Evolutionary conservation across 2,113 vertebrate genomes (phyloP), one percentile per base, ranked within the genome.

Genomic region (Megaceryle maxima): DNA sequence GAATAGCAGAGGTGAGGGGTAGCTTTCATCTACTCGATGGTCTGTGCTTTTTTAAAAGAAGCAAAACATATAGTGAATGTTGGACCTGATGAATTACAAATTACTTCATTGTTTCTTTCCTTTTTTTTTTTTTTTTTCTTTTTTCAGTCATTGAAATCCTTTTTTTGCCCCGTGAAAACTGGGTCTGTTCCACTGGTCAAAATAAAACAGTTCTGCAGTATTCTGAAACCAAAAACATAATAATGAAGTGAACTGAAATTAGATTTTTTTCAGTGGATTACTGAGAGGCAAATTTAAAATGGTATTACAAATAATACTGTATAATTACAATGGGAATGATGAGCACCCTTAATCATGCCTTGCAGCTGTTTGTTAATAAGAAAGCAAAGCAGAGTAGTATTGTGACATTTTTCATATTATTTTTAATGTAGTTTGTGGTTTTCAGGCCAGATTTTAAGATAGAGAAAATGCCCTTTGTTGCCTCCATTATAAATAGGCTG

Each of bases 301-400:
- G 19, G 25, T 70, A 53, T 70, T 94, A 50, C 24, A 50, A 76
- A 87, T 82, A 93, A 93, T 81, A 57, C 66, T 41, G 82, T 50
- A 22, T 89, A 75, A 95, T 91, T 87, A 87, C 88, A 91, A 46
- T n/a, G 62, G 77, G 39, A 83, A 69, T 50, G 62, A 90, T 94
- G 88, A 96, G 80, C 86, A 62, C 39, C 53, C 57, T 17, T 76
- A 89, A 92, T 89, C 92, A 35, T 25, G 26, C 86, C 95, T 88
- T 8, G 9, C 72, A 74, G 81, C 93, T 88, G 67, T 82, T 92
- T 96, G 50, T 91, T 93, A 81, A 78, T 91, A 92, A 67, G 44
- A 33, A 64, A 53, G 81, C 64, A 83, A 60, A 69, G 35, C 13
- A 79, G 70, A 83, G 22, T n/a, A 84, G 18, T 33, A 13, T 26